These are phyloP conservation scores for Heliothis subflexa DNA, from an alignment of 1,140 invertebrate species.

Conservation along the genomic window DNA sequence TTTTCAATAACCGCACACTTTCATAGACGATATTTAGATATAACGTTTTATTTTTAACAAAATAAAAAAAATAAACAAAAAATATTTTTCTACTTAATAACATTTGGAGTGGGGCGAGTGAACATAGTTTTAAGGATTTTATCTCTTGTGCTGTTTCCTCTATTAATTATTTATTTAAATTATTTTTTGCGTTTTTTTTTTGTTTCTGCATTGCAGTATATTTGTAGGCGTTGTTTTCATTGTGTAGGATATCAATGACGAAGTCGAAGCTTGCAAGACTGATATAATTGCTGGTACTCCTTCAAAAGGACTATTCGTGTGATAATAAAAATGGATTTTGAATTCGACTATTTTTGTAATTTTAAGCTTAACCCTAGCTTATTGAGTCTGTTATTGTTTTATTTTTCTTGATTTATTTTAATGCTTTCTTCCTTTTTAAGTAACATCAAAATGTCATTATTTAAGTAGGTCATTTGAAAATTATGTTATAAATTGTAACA, in stretches of 20 bases:
- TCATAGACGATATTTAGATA: conserved; percentile 35
- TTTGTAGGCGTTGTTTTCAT: conserved; percentile 20
- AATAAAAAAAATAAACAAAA: conserved; percentile 54
- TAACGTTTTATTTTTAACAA: conserved; percentile 48
- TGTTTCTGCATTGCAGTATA: conserved; percentile 28
- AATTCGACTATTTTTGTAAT: conserved; percentile 77
- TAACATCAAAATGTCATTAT: background rate
- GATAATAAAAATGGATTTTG: conserved; percentile 66
- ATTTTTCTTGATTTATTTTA: background rate
- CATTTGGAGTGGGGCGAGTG: background rate
- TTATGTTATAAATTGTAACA: background rate
- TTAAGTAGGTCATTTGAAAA: background rate
- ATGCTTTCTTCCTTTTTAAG: conserved; percentile 2
- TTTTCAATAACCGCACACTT: conserved; percentile 43
- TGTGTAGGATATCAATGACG: conserved; percentile 50
- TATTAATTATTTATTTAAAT: background rate
- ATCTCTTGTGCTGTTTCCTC: conserved; percentile 36
- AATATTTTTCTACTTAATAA: conserved; percentile 60
- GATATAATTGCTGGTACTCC: conserved; percentile 67
- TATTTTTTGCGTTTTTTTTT: background rate
- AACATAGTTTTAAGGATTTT: conserved; percentile 1
- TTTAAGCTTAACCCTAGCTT: conserved; percentile 60
- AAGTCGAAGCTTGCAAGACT: conserved; percentile 80
- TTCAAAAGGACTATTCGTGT: conserved; percentile 76
- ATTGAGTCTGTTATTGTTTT: conserved; percentile 33